Evolutionary conservation across 1,140 invertebrate genomes (phyloP), one percentile per base, ranked within the genome.

Genomic region (Gyrodactylus bullatarudis): DNA sequence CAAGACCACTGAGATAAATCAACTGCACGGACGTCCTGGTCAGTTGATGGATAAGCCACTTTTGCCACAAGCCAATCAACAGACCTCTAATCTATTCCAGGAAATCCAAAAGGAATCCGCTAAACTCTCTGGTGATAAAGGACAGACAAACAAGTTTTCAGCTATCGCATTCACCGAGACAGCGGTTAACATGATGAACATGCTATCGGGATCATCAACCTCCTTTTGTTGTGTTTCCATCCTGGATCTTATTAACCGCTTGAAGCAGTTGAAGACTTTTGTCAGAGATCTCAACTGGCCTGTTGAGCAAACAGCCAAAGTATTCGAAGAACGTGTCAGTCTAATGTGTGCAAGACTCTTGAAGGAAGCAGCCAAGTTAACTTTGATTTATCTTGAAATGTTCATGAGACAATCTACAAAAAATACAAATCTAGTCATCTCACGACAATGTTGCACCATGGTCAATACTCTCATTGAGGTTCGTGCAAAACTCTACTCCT

Each of bases 361-460:
- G n/a, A 54, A 54, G n/a, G 34, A 54, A n/a, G 34, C 34, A 54
- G 34, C 34, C 8, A 54, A 54, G n/a, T 54, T 54, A 75, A 85
- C 84, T 1, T 77, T 83, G 75, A 81, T 83, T 76, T 80, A 83
- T 23, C 87, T 87, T 81, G 88, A 94, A 81, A 86, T 86, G 21
- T 95, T 89, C 88, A 82, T 97, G 74, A 93, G 93, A 81, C 95
- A 93, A 82, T 90, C 91, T 72, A 87, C 92, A 68, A 80, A 80
- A 79, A 92, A 91, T 8, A 94, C 91, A 26, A 94, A 98, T 83
- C 98, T 96, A 81, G 89, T 96, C 74, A 86, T 97, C 75, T 92
- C 91, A 0, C 87, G 89, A 2, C 94, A 99, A 84, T 91, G 96
- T 81, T 97, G 93, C 82, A 90, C 92, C 16, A 98, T 98, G 94